phyloP scores from a whole-genome alignment of 2,113 vertebrate genomes.

The Callipepla squamata region DNA sequence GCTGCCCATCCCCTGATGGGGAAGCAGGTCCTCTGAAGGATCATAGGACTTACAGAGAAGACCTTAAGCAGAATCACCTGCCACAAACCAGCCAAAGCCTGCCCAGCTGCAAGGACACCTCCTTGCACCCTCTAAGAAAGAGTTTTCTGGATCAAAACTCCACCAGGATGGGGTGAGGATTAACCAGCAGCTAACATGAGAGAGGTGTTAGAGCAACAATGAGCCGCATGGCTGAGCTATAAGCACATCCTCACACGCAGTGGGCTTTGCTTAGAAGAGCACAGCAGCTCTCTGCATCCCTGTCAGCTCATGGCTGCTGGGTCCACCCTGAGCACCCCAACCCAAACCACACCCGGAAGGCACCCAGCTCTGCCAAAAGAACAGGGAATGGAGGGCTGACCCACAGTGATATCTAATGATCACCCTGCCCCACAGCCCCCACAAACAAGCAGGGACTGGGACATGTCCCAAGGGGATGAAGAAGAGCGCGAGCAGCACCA shows the following conservation, averaged over 20 bases:
- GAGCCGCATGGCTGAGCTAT: neutral
- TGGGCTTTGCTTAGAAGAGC: neutral
- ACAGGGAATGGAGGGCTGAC: neutral
- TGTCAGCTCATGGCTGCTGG: accelerated
- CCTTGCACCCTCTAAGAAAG: neutral
- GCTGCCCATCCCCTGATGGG: accelerated
- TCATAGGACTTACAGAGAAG: neutral
- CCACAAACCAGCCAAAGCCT: neutral
- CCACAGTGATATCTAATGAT: slow-evolving; percentile 30
- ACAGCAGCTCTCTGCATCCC: neutral
- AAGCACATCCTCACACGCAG: accelerated
- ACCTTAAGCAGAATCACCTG: neutral
- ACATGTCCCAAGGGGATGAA: neutral
- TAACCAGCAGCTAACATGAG: accelerated
- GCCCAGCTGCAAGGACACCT: neutral
- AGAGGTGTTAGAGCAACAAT: neutral
- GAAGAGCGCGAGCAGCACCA: neutral
- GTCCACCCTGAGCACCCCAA: neutral
- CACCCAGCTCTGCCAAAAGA: neutral
- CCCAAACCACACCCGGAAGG: neutral
- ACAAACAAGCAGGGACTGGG: neutral
- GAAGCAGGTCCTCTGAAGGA: neutral
- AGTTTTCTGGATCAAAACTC: neutral
- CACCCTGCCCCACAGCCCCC: neutral
- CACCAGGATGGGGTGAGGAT: neutral